phyloP scores from a whole-genome alignment of 1,140 invertebrate species.

The Pseudobourletiella spinata region DNA sequence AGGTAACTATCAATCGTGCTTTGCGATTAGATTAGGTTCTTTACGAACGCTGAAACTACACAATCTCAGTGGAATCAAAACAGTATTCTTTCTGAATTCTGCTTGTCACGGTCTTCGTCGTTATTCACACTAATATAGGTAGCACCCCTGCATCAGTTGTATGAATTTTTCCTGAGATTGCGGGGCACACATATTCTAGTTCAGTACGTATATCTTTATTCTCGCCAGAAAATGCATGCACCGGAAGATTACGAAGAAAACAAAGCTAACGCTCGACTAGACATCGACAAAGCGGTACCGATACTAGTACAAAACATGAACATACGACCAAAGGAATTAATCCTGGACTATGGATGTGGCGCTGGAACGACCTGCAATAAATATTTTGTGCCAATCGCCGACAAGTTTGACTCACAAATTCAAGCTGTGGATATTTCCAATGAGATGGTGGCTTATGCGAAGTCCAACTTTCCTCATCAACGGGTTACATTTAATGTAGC shows the following conservation, averaged over 20 bases:
- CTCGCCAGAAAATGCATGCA: no score
- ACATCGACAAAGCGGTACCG: not conserved
- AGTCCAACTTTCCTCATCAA: not conserved
- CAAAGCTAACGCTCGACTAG: not conserved
- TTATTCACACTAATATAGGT: no score
- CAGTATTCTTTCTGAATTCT: no score
- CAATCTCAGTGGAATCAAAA: no score
- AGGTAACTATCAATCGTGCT: no score
- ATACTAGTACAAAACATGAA: not conserved
- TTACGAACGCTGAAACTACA: no score
- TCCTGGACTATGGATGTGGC: conserved; percentile 17
- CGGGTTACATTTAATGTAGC: not conserved
- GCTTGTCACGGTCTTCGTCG: no score
- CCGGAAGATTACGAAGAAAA: conserved; percentile 8
- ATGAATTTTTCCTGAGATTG: no score
- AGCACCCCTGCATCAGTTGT: no score
- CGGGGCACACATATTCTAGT: no score
- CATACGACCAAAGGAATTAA: not conserved
- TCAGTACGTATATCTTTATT: no score
- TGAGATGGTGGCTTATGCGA: conserved; percentile 7
- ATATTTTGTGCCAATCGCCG: conserved; percentile 7
- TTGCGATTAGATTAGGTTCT: no score
- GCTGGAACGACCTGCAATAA: not conserved
- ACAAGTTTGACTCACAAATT: not conserved
- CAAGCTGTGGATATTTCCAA: not conserved